Conservation (phyloP, 1,140 invertebrate genomes). For the Danaus plexippus region DNA sequence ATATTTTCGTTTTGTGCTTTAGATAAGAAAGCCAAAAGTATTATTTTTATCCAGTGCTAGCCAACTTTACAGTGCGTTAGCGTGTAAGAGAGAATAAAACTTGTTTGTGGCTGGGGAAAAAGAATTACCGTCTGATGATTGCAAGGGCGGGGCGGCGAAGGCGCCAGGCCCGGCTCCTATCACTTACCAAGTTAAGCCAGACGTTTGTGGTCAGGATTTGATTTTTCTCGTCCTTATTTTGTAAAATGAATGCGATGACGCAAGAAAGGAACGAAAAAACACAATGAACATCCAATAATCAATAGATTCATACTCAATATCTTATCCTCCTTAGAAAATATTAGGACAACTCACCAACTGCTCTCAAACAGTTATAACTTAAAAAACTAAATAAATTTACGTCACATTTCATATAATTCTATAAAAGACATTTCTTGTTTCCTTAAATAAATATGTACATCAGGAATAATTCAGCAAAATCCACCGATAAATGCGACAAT, state of each 20-base stretch:
- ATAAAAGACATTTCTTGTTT: conserved; percentile 8
- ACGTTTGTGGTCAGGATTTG: conserved; percentile 97
- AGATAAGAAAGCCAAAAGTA: conserved; percentile 21
- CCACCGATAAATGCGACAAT: conserved; percentile 1
- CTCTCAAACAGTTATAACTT: too few species aligned
- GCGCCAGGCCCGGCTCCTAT: conserved; percentile 73
- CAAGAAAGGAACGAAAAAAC: conserved; percentile 67
- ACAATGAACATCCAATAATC: conserved; percentile 40
- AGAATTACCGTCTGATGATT: conserved; percentile 32
- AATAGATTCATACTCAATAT: neutral
- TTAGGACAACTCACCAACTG: too few species aligned
- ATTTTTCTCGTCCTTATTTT: conserved; percentile 83
- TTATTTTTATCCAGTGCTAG: conserved; percentile 23
- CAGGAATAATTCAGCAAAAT: conserved; percentile 16
- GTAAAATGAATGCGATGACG: conserved; percentile 60
- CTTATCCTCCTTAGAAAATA: neutral
- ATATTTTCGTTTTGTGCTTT: conserved; percentile 29
- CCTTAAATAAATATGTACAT: conserved; percentile 13
- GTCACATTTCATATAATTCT: conserved; percentile 1
- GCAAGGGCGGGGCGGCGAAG: conserved; percentile 55
- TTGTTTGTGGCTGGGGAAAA: conserved; percentile 19
- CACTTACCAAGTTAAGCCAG: conserved; percentile 97
- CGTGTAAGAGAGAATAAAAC: conserved; percentile 24
- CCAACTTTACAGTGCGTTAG: conserved; percentile 31
- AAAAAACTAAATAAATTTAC: too few species aligned